These are phyloP conservation scores for Henricia sp. DNA, from an alignment of 53 echinoderm and acorn worm species.

Conservation along the genomic window DNA sequence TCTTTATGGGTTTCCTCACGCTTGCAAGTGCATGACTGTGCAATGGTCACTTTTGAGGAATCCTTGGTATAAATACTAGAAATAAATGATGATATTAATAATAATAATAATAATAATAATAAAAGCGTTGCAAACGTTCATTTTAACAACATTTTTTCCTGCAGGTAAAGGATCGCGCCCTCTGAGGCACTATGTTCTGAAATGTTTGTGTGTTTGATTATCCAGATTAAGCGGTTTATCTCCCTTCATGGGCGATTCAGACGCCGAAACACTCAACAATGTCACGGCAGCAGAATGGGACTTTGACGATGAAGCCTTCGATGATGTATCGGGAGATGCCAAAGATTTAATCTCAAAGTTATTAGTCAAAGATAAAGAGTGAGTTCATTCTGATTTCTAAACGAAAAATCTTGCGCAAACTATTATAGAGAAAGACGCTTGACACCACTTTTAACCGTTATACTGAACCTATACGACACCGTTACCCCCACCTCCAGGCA, in stretches of 20 bases:
- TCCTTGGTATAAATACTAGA: too few relatives aligned
- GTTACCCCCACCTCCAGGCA: slow-evolving; percentile 33
- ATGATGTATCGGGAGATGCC: slow-evolving; percentile 78
- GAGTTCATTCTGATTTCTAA: slow-evolving; percentile 2
- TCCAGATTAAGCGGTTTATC: slow-evolving; percentile 88
- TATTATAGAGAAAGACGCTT: too few relatives aligned
- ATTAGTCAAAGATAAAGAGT: slow-evolving; percentile 79
- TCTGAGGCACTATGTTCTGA: too few relatives aligned
- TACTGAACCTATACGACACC: not conserved
- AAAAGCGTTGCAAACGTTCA: too few relatives aligned
- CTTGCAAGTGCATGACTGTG: too few relatives aligned
- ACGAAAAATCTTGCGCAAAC: not conserved
- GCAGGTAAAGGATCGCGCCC: too few relatives aligned
- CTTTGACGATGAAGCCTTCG: slow-evolving; percentile 95
- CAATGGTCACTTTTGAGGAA: too few relatives aligned
- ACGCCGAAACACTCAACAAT: slow-evolving; percentile 85
- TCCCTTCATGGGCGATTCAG: slow-evolving; percentile 92
- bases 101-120: too few relatives aligned
- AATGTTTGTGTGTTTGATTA: not conserved
- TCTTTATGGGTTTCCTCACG: too few relatives aligned
- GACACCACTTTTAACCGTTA: too few relatives aligned
- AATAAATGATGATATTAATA: too few relatives aligned
- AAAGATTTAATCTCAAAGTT: slow-evolving; percentile 82
- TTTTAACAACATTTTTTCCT: too few relatives aligned
- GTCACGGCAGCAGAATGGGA: slow-evolving; percentile 91